These are phyloP conservation scores for Ceratosolen fusciceps DNA, from an alignment of 1,140 invertebrate species.

Conservation along the genomic window DNA sequence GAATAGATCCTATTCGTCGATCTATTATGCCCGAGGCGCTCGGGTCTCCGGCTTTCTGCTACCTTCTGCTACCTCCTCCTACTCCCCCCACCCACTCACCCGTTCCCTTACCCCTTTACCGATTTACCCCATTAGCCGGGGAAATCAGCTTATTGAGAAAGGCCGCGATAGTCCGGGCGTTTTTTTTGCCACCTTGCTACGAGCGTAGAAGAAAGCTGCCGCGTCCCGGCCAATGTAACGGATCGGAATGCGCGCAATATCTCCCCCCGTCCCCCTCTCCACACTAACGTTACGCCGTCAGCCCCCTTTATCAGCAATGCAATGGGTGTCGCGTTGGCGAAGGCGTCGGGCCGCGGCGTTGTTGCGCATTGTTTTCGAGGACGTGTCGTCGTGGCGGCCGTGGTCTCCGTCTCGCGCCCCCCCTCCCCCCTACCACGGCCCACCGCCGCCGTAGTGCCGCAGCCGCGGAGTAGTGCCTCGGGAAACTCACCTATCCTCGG, in stretches of 20 bases:
- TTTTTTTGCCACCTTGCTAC: neutral
- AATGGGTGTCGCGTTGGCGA: conserved; percentile 10
- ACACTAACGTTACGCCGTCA: too few species aligned
- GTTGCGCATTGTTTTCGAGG: neutral
- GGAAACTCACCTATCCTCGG: conserved; percentile 90
- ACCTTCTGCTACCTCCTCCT: too few species aligned
- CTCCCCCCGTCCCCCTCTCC: neutral
- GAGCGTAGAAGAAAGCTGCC: neutral
- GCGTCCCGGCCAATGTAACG: conserved; percentile 17
- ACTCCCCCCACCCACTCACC: too few species aligned
- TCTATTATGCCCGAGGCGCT: conserved; percentile 27
- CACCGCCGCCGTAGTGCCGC: neutral
- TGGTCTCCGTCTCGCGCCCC: too few species aligned
- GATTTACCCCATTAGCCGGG: too few species aligned
- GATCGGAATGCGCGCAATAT: conserved; percentile 13
- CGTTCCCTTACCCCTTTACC: too few species aligned
- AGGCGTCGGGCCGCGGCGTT: neutral
- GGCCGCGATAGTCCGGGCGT: conserved; percentile 3
- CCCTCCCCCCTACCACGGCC: too few species aligned
- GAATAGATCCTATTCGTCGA: conserved; percentile 37
- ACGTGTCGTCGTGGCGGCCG: neutral
- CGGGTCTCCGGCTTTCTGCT: conserved; percentile 2
- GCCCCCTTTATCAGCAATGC: conserved; percentile 7
- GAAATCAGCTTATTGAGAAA: conserved; percentile 43
- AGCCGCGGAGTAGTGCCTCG: conserved; percentile 1